Conservation (phyloP, 2,797 vertebrate genomes). For the Denticeps clupeoides region DNA sequence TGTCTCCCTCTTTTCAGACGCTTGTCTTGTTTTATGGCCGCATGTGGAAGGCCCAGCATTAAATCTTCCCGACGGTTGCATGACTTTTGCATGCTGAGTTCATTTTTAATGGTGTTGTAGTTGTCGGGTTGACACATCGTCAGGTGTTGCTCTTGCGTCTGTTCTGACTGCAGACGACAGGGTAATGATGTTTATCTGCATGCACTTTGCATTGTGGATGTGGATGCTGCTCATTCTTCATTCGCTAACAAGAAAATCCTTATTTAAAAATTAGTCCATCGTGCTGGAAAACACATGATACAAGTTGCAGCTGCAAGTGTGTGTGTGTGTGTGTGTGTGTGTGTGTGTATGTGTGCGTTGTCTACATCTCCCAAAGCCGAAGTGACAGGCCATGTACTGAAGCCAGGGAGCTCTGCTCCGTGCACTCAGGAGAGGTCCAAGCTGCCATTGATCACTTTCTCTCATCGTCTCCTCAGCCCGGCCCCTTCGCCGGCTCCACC, state of each 20-base stretch:
- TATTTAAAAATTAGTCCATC: too few species aligned
- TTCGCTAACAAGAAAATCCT: too few species aligned
- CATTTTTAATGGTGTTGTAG: slow-evolving; percentile 22
- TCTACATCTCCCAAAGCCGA: slow-evolving; percentile 20
- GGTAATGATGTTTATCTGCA: slow-evolving; percentile 24
- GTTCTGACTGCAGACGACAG: slow-evolving; percentile 22
- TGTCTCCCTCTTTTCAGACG: neutral
- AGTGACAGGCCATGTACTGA: slow-evolving; percentile 29
- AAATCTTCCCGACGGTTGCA: slow-evolving; percentile 26
- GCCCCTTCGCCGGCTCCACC: too few species aligned
- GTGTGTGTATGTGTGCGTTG: neutral
- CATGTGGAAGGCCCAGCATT: slow-evolving; percentile 18
- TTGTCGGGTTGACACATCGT: slow-evolving; percentile 26
- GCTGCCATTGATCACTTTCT: slow-evolving; percentile 38
- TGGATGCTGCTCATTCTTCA: too few species aligned
- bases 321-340: too few species aligned
- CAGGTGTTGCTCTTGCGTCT: slow-evolving; percentile 18
- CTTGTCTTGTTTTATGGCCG: slow-evolving; percentile 20
- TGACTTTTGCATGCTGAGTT: slow-evolving; percentile 6
- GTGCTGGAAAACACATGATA: too few species aligned
- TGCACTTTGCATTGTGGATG: too few species aligned
- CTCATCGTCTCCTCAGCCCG: slow-evolving; percentile 30
- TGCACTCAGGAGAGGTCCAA: slow-evolving; percentile 28
- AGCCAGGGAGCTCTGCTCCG: slow-evolving; percentile 26
- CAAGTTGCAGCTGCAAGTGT: neutral